Percentiles rank a stretch among this genome's conserved stretches.
Conservation (phyloP, 1,140 invertebrate genomes). For the Vanessa atalanta region DNA sequence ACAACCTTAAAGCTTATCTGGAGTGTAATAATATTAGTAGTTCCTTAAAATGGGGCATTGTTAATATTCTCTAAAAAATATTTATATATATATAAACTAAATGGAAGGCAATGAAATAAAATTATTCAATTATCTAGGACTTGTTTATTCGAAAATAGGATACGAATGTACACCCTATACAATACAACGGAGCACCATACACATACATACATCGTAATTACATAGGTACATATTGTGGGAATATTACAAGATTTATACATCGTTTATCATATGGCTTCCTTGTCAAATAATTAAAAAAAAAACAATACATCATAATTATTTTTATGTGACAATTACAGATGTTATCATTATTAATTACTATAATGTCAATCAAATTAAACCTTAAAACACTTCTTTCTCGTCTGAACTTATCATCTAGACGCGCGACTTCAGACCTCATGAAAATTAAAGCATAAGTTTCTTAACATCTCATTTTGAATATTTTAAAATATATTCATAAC, state of each 20-base stretch:
- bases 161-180: constrained; percentile 72
- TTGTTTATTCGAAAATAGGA: constrained; percentile 75
- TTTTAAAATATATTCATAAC: neutral
- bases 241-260: constrained; percentile 12
- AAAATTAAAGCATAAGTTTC: constrained; percentile 3
- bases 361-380: neutral
- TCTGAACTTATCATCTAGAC: neutral
- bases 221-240: constrained; percentile 32
- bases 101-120: constrained; percentile 30
- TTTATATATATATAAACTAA: neutral
- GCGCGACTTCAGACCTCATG: neutral
- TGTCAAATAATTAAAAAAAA: neutral
- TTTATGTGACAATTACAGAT: neutral
- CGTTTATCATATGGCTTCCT: constrained; percentile 3
- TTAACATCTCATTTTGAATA: neutral
- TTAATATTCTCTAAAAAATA: too few species aligned
- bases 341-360: neutral
- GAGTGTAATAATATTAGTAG: too few species aligned
- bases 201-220: constrained; percentile 63
- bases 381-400: neutral
- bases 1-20: too few species aligned
- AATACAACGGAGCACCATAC: constrained; percentile 72
- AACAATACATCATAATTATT: neutral
- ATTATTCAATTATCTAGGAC: constrained; percentile 51
- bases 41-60: too few species aligned